Evolutionary conservation across 2,888 invertebrate species (phyloP).

Genomic region (Hydrotaea diabolus): DNA sequence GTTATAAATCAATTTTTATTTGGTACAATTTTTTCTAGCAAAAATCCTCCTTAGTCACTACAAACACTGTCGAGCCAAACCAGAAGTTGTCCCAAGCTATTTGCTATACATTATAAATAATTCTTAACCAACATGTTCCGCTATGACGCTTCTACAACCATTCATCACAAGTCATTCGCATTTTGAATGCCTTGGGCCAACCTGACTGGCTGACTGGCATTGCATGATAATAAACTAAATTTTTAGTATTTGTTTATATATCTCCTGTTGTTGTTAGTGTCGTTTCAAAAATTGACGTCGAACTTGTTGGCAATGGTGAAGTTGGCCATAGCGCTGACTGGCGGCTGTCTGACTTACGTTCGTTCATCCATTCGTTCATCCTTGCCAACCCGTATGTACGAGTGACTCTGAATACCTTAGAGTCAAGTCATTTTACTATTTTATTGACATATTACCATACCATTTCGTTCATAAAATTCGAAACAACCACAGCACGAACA

Average conservation of each 20-base stretch:
- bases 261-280: background rate
- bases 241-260: conserved; percentile 68
- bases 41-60: no score
- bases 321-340: background rate
- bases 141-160: background rate
- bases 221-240: conserved; percentile 68
- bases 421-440: conserved; percentile 50
- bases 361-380: background rate
- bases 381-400: background rate
- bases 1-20: no score
- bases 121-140: background rate
- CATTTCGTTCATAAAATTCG: conserved; percentile 30
- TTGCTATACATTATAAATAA: background rate
- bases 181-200: background rate
- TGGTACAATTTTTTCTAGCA: no score
- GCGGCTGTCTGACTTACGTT: background rate
- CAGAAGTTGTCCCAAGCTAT: no score
- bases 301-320: background rate
- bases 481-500: conserved; percentile 23
- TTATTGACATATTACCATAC: conserved; percentile 52
- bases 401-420: conserved; percentile 39
- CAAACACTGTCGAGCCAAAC: no score
- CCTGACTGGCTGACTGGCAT: conserved; percentile 45
- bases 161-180: conserved; percentile 15
- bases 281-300: background rate